A percentile compares a stretch with the other conserved stretches of the same genome.
phyloP scores from a whole-genome alignment of 2,113 vertebrate genomes.

The Lepisosteus osseus region DNA sequence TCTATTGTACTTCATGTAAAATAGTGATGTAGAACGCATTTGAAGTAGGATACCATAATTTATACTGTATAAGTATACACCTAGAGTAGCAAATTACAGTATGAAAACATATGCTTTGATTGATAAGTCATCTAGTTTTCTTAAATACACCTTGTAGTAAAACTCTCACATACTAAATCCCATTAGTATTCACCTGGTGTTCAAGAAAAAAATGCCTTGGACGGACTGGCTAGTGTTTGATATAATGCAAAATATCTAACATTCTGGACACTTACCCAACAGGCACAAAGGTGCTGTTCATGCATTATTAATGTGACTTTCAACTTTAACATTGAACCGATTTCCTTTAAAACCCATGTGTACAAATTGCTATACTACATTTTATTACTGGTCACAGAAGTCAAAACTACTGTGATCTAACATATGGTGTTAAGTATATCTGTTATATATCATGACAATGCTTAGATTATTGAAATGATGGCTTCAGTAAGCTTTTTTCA shows the following conservation, averaged over 20 bases:
- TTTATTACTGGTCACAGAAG: not conserved
- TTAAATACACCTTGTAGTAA: not conserved
- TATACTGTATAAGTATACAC: too few relatives aligned
- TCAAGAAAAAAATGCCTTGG: conserved; percentile 39
- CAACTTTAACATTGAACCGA: conserved; percentile 45
- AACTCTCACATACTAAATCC: conserved; percentile 20
- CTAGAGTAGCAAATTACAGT: too few relatives aligned
- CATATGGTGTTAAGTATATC: not conserved
- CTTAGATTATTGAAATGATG: too few relatives aligned
- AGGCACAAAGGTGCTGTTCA: conserved; percentile 47
- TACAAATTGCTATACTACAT: not conserved
- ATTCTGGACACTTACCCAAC: conserved; percentile 49
- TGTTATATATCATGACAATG: not conserved
- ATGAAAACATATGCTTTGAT: too few relatives aligned
- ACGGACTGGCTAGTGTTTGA: conserved; percentile 56
- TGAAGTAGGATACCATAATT: too few relatives aligned
- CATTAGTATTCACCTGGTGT: conserved; percentile 51
- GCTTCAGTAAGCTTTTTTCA: too few relatives aligned
- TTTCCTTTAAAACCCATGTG: conserved; percentile 34
- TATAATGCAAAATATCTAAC: conserved; percentile 59
- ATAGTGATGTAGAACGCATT: too few relatives aligned
- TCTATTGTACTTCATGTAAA: too few relatives aligned
- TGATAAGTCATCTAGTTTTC: too few relatives aligned
- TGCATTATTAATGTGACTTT: conserved; percentile 62
- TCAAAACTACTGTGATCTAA: conserved; percentile 15